Evolutionary conservation across 2,888 invertebrate species (phyloP).

Genomic region (Eupithecia centaureata): DNA sequence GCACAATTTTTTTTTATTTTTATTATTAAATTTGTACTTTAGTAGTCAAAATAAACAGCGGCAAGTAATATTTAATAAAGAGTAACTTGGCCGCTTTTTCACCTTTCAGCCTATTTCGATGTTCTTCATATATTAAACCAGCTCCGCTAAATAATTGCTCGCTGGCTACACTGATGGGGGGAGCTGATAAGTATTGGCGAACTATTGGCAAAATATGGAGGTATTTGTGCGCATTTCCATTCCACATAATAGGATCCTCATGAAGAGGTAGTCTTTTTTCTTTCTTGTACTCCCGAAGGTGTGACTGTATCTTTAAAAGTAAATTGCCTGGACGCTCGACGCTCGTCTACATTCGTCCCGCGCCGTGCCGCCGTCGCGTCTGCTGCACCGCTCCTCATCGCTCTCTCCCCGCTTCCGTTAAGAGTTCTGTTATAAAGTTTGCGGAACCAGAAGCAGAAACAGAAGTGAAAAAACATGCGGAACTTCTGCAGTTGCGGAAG

Average conservation of each 20-base stretch:
- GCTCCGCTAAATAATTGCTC: slow-evolving; percentile 10
- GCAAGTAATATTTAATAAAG: no score
- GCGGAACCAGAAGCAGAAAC: slow-evolving; percentile 14
- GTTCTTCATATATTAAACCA: not conserved
- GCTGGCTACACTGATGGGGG: slow-evolving; percentile 9
- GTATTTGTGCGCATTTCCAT: slow-evolving; percentile 1
- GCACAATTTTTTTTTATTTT: not conserved
- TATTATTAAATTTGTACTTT: no score
- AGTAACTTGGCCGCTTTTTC: no score
- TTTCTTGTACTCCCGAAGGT: not conserved
- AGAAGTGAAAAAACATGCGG: slow-evolving; percentile 17
- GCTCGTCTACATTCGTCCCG: not conserved
- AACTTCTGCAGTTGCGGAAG: slow-evolving; percentile 8
- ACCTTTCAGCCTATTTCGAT: not conserved
- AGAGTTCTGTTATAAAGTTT: slow-evolving; percentile 23
- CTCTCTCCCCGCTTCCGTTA: slow-evolving; percentile 11
- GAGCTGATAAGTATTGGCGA: slow-evolving; percentile 9
- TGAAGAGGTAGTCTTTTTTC: not conserved
- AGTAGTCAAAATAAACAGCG: no score
- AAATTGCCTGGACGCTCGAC: not conserved
- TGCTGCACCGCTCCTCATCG: no score
- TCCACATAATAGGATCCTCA: not conserved
- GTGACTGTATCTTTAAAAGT: not conserved
- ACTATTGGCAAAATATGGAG: slow-evolving; percentile 7
- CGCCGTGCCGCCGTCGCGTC: no score